Conservation (phyloP, 2,888 invertebrate genomes). For the Pyrochroa serraticornis region DNA sequence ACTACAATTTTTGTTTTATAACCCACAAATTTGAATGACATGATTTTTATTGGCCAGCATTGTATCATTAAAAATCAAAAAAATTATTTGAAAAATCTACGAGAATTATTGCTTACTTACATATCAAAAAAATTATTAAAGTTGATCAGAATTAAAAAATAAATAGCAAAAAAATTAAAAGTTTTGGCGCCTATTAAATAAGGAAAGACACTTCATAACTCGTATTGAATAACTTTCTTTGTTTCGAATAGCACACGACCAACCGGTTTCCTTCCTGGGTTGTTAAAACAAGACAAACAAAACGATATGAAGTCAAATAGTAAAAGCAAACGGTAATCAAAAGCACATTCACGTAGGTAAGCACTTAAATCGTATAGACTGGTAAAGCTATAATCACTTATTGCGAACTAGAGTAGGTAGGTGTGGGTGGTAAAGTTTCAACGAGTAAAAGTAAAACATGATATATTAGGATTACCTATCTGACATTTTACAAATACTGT, state of each 20-base stretch:
- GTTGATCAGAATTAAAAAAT: not conserved
- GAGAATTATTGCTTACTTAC: too few species aligned
- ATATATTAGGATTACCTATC: too few species aligned
- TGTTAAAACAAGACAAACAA: constrained; percentile 15
- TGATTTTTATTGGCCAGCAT: too few species aligned
- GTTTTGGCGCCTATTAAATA: not conserved
- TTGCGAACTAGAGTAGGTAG: too few species aligned
- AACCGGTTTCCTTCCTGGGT: constrained; percentile 18
- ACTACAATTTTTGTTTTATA: not conserved
- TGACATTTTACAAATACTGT: too few species aligned
- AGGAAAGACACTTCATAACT: not conserved
- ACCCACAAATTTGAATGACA: not conserved
- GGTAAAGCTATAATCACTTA: too few species aligned
- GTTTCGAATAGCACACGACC: constrained; percentile 26
- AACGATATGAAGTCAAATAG: constrained; percentile 5
- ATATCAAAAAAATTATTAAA: not conserved
- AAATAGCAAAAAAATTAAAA: not conserved
- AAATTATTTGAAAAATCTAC: too few species aligned
- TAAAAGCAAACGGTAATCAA: constrained; percentile 3
- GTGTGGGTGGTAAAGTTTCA: too few species aligned
- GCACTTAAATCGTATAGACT: not conserved
- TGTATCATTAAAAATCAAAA: not conserved
- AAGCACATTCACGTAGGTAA: constrained; percentile 14
- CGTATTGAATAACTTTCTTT: constrained; percentile 22
- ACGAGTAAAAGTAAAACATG: too few species aligned